Evolutionary conservation across 2,888 invertebrate genomes (phyloP).

Genomic region (Prenolepis imparis): DNA sequence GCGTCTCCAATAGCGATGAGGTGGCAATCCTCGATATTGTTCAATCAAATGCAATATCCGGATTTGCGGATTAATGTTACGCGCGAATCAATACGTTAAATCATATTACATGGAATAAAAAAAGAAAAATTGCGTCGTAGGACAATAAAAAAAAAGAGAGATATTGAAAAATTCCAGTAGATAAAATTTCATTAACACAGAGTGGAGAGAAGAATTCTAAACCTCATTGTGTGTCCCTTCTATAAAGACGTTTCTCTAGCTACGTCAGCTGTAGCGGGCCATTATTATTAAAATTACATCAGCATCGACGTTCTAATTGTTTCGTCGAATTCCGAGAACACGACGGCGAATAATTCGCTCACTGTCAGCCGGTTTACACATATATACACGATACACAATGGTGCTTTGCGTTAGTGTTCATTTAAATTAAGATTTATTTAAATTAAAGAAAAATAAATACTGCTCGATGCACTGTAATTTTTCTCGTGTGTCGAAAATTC

Average conservation of each 20-base stretch:
- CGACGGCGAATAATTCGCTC: slow-evolving; percentile 56
- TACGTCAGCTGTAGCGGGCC: slow-evolving; percentile 13
- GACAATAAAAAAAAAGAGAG: neutral
- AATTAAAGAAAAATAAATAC: slow-evolving; percentile 16
- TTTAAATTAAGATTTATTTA: neutral
- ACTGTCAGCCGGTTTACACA: slow-evolving; percentile 30
- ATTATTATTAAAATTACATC: slow-evolving; percentile 58
- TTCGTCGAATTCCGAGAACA: slow-evolving; percentile 56
- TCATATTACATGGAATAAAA: neutral
- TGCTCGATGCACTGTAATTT: neutral
- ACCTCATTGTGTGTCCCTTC: neutral
- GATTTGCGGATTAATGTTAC: neutral
- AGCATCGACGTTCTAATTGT: slow-evolving; percentile 66
- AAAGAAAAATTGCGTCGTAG: neutral
- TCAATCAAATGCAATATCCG: slow-evolving; percentile 18
- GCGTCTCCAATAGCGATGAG: neutral
- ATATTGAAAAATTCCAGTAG: neutral
- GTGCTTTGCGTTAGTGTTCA: neutral
- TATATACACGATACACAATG: slow-evolving; percentile 5
- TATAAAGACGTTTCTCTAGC: neutral
- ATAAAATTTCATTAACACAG: neutral
- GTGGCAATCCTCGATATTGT: slow-evolving; percentile 24
- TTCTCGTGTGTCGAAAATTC: neutral
- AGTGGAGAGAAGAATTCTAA: neutral
- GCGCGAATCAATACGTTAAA: neutral